A percentile compares a stretch with the other conserved stretches of the same genome.
Evolutionary conservation across 2,888 invertebrate genomes (phyloP).

Genomic region (Morpho helenor): DNA sequence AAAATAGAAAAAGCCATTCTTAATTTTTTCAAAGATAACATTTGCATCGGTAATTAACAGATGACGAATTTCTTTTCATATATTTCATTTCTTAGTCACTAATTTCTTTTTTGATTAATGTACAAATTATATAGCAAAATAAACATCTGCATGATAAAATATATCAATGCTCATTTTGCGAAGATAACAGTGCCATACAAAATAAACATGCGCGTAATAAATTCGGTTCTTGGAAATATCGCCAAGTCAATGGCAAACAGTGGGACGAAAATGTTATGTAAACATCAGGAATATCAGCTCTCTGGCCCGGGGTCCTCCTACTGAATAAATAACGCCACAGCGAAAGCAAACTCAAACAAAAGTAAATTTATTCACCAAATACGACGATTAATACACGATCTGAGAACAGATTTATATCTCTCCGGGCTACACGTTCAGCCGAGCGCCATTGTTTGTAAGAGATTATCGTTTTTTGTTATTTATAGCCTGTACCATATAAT

Average conservation of each 20-base stretch:
- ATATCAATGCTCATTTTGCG: conserved; percentile 22
- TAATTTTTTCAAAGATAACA: no score
- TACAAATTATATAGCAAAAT: no score
- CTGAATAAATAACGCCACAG: conserved; percentile 71
- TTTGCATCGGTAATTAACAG: no score
- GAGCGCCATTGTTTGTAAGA: conserved; percentile 19
- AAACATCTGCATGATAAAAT: not conserved
- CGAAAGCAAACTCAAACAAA: conserved; percentile 75
- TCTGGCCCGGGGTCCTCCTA: conserved; percentile 63
- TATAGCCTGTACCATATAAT: no score
- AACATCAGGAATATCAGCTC: conserved; percentile 59
- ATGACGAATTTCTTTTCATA: no score
- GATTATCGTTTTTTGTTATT: conserved; percentile 22
- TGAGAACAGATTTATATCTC: conserved; percentile 60
- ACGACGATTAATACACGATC: conserved; percentile 74
- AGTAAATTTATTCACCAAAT: conserved; percentile 77
- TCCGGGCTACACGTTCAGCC: conserved; percentile 25
- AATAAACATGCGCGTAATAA: conserved; percentile 46
- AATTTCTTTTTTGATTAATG: no score
- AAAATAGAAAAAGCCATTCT: no score
- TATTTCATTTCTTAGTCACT: no score
- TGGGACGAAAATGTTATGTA: conserved; percentile 69
- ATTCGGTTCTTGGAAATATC: conserved; percentile 56
- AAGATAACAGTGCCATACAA: conserved; percentile 21
- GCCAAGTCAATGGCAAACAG: conserved; percentile 51